Base-by-base conservation (phyloP, 2,797 vertebrate species). In the Pteronotus mesoamericanus region DNA sequence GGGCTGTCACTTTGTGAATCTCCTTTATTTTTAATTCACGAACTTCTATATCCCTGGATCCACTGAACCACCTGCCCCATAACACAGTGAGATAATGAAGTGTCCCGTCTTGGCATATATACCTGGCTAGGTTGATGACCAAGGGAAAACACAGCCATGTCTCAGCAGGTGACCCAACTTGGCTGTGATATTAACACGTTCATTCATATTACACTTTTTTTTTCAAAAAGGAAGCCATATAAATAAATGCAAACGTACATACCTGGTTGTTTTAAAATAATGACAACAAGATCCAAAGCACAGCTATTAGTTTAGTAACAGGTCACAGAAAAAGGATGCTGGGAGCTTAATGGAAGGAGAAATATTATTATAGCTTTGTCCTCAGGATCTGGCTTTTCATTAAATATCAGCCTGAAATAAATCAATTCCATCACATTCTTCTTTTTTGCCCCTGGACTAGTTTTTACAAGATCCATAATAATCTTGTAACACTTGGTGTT, bases 331-430 rank as follows among this genome's bases (percentile, higher is more conserved):
- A 84, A 32, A 75, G 29, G 75, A 32, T 9, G 94, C 97, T 96
- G 18, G 44, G 55, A 96, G 96, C 96, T 84, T 64, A 55, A 89
- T 46, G 89, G 94, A 91, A 95, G 57, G 84, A 86, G 94, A 95
- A 97, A 97, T 53, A 14, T 97, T 97, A 96, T 97, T 97, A 90
- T 46, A 97, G 69, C 0, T 18, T 95, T 96, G 95, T 97, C 97
- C 97, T 86, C 34, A 48, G 93, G 97, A 97, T 97, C 95, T 92
- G 91, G 94, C 94, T 98, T 98, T 98, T 98, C 97, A 98, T 98
- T 98, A 98, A 97, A 97, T 95, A 98, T 97, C 95, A 78, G 87
- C 92, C 92, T 10, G 79, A 95, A 92, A 96, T 98, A 90, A 90
- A 97, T 98, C 97, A 97, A 91, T 98, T 97, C 92, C 48, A 15